These are phyloP conservation scores for Drepanosiphum platanoidis DNA, from an alignment of 2,888 invertebrate species.

Conservation along the genomic window DNA sequence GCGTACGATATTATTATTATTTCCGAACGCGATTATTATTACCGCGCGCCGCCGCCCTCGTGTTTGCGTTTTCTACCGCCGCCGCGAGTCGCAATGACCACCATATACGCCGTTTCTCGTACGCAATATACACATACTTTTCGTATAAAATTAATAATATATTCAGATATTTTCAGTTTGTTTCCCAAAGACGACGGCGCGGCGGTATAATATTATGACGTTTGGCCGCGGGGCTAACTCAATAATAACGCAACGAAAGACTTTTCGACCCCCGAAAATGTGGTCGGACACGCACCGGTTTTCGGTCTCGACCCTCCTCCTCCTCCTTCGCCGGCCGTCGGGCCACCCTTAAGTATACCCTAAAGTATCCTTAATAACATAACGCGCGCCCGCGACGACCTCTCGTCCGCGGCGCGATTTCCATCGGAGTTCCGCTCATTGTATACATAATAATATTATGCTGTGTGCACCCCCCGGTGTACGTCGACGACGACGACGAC, in stretches of 20 bases:
- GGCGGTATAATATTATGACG: too few species aligned
- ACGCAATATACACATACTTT: neutral
- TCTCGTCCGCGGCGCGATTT: neutral
- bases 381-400: too few species aligned
- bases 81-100: too few species aligned
- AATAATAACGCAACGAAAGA: too few species aligned
- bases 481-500: neutral
- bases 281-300: conserved; percentile 39
- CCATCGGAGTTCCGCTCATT: neutral
- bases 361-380: neutral
- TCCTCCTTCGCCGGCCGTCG: too few species aligned
- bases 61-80: neutral
- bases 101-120: neutral
- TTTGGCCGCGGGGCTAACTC: neutral
- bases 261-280: conserved; percentile 38
- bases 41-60: neutral
- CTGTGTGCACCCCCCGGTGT: too few species aligned
- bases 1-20: conserved; percentile 14
- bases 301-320: neutral
- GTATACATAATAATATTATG: too few species aligned
- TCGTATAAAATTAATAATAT: neutral
- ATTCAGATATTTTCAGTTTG: too few species aligned
- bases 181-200: too few species aligned
- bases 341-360: neutral
- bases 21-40: neutral